Base-by-base conservation (phyloP, 35 echinoderm and acorn worm genomes). In the Ptychodera flava region DNA sequence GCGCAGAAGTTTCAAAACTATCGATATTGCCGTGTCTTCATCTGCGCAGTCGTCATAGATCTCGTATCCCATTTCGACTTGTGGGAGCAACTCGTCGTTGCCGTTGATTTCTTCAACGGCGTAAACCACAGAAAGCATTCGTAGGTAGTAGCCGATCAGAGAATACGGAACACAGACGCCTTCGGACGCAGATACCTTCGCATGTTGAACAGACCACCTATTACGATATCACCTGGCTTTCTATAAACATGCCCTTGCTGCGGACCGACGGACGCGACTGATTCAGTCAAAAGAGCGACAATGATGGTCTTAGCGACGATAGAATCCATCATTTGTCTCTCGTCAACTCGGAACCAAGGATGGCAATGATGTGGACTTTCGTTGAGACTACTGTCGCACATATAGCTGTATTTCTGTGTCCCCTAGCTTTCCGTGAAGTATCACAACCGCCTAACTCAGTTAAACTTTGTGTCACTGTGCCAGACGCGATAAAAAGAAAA, bases 41-140 rank as follows among this genome's bases (percentile, higher is more conserved):
- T 34, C 37, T 29, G 33, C 15, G 76, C 94, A 97, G 29, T 91
- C 87, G 77, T 97, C 94, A 78, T 97, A 92, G 30, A 97, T 97
- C 64, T 97, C 91, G 36, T 92, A 97, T 2, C 94, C 94, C 30
- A 97, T 30, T 1, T 78, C 80, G 27, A 90, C 36, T 10, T 88
- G 78, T 16, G 91, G 88, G 22, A 97, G 79, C 15, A 97, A 31
- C 0, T 16, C 22, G 1, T 36, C 83, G 31, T 92, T 33, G 1
- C 78, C 78, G 78, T 97, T 97, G 82, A 97, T 92, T 6, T 82
- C 45, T 0, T 87, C 78, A 15, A 97, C 84, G n/a, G 91, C 94
- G 38, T 93, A 97, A 15, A 85, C 81, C 91, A 97, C 88, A 1
- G 86, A 91, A 76, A 92, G 88, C 33, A 97, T 78, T 31, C 77